Conservation (phyloP, 1,140 invertebrate species). For the Brachionus rotundiformis region DNA sequence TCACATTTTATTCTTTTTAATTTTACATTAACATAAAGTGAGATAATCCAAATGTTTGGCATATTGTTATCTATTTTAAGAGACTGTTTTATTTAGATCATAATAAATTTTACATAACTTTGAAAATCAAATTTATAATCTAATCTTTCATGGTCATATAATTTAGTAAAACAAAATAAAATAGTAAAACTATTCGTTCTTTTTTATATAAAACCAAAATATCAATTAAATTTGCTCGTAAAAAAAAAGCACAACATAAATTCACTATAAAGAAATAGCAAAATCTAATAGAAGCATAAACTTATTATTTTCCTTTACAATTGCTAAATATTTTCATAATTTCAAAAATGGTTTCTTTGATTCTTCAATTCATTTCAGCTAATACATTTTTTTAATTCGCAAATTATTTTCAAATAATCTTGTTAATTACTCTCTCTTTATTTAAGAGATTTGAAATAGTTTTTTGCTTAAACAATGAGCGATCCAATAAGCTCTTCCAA, state of each 20-base stretch:
- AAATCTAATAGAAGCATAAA: background rate
- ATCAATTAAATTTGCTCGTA: background rate
- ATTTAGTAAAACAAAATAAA: background rate
- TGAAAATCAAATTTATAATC: too few species aligned
- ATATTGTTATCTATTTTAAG: too few species aligned
- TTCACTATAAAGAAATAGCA: background rate
- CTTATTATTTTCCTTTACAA: conserved; percentile 8
- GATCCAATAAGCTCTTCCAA: conserved; percentile 22
- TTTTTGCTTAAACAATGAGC: background rate
- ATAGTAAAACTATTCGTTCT: too few species aligned
- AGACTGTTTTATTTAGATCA: too few species aligned
- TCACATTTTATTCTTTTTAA: too few species aligned
- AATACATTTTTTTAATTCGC: background rate
- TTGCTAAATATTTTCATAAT: conserved; percentile 10
- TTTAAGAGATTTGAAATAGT: conserved; percentile 8
- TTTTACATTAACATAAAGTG: too few species aligned
- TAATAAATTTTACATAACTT: too few species aligned
- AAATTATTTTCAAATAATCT: background rate
- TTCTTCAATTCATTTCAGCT: background rate
- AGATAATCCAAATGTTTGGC: too few species aligned
- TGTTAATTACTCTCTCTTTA: background rate
- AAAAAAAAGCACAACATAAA: background rate
- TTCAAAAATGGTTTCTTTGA: conserved; percentile 1
- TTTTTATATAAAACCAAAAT: background rate
- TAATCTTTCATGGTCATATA: too few species aligned